Evolutionary conservation across 2,113 vertebrate species (phyloP).

Genomic region (Arvicanthis niloticus): DNA sequence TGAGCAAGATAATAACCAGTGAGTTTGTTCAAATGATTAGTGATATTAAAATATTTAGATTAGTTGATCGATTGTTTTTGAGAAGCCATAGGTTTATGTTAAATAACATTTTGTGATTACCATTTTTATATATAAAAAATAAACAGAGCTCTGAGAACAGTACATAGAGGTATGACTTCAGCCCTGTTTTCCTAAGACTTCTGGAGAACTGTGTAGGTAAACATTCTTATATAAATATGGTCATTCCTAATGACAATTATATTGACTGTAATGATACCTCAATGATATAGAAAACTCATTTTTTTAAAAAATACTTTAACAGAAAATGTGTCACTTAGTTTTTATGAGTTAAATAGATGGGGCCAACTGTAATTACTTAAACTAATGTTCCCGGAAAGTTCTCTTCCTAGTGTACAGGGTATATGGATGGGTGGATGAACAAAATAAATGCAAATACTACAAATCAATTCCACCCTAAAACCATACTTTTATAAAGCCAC

Average conservation of each 20-base stretch:
- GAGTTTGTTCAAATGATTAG: constrained; percentile 21
- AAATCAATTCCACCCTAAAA: too few relatives aligned
- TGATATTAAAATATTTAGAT: constrained; percentile 13
- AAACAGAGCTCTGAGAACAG: neutral
- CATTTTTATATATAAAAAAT: neutral
- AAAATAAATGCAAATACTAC: too few relatives aligned
- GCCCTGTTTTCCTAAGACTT: neutral
- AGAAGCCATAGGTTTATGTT: neutral
- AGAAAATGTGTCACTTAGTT: neutral
- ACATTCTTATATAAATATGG: neutral
- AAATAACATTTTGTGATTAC: neutral
- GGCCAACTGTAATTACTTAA: neutral
- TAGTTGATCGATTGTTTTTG: neutral
- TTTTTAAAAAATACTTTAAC: constrained; percentile 13
- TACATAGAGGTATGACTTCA: neutral
- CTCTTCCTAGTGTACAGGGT: neutral
- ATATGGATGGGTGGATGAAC: too few relatives aligned
- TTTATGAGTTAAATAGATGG: neutral
- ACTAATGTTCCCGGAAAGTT: neutral
- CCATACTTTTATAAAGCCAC: neutral
- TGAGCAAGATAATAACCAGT: neutral
- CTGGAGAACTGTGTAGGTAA: neutral
- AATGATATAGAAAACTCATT: neutral
- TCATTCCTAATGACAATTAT: neutral
- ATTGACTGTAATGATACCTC: neutral